A percentile compares a stretch with the other conserved stretches of the same genome.
Conservation (phyloP, 2,888 invertebrate genomes). For the Erebia epiphron region DNA sequence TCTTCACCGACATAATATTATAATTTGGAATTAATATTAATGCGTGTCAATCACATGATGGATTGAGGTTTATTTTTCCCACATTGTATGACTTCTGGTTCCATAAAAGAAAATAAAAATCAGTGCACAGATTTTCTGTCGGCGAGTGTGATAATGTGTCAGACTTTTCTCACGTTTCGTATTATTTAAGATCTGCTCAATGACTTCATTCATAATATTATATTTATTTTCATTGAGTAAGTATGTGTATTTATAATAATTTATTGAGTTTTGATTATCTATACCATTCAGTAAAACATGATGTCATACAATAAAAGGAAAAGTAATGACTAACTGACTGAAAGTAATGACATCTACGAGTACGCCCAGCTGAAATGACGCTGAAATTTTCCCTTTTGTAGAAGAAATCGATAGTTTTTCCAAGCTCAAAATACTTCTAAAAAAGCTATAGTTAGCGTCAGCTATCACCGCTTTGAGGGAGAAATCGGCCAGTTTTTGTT, state of each 20-base stretch:
- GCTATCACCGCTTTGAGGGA: too few species aligned
- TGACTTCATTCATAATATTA: conserved; percentile 37
- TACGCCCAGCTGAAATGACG: too few species aligned
- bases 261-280: too few species aligned
- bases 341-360: too few species aligned
- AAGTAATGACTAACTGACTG: too few species aligned
- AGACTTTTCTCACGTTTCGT: conserved; percentile 73
- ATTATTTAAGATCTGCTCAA: conserved; percentile 49
- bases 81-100: conserved; percentile 40
- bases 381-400: too few species aligned
- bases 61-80: conserved; percentile 42
- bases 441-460: too few species aligned
- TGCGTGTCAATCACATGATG: conserved; percentile 37
- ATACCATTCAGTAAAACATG: too few species aligned
- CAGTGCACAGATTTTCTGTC: conserved; percentile 40
- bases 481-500: too few species aligned
- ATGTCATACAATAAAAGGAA: too few species aligned
- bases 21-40: conserved; percentile 40
- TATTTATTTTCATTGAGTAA: conserved; percentile 7
- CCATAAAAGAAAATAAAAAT: conserved; percentile 50
- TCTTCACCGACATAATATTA: conserved; percentile 32
- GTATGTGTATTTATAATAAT: background rate
- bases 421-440: too few species aligned
- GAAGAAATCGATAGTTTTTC: too few species aligned
- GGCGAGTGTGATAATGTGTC: conserved; percentile 62